These are phyloP conservation scores for Sternarchorhynchus goeldii DNA, from an alignment of 2,797 vertebrate genomes.

Conservation along the genomic window DNA sequence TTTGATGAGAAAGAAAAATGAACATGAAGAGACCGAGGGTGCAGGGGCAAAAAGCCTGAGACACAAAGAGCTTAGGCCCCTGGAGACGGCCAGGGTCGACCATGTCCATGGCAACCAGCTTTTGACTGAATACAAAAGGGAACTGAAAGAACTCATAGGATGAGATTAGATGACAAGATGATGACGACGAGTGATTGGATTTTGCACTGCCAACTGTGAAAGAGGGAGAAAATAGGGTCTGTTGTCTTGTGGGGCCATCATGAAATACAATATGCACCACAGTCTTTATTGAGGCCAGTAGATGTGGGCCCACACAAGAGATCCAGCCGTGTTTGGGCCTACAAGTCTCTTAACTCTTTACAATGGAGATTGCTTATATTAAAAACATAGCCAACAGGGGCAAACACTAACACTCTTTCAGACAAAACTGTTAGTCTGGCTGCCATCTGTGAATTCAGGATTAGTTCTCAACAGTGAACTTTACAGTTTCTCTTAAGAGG, in stretches of 20 bases:
- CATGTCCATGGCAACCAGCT: constrained; percentile 56
- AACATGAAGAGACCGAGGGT: constrained; percentile 38
- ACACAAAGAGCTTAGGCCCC: constrained; percentile 45
- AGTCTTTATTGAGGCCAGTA: constrained; percentile 55
- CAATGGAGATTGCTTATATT: constrained; percentile 16
- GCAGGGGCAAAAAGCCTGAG: constrained; percentile 26
- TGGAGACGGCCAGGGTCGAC: constrained; percentile 55
- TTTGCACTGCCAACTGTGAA: constrained; percentile 57
- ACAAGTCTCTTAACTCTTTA: constrained; percentile 21
- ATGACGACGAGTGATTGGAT: constrained; percentile 61
- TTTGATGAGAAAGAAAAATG: constrained; percentile 56
- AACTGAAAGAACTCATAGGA: constrained; percentile 59
- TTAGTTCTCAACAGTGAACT: constrained; percentile 16
- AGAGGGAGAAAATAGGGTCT: constrained; percentile 57
- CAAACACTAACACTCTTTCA: neutral
- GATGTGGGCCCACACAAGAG: constrained; percentile 61
- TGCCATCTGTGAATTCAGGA: constrained; percentile 5
- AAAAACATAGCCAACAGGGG: neutral
- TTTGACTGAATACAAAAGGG: constrained; percentile 57
- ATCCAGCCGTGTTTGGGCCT: constrained; percentile 58
- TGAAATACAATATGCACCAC: constrained; percentile 62
- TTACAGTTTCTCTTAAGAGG: constrained; percentile 7
- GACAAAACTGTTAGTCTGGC: neutral
- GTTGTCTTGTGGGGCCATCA: constrained; percentile 58
- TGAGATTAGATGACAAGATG: constrained; percentile 61